Evolutionary conservation across 2,888 invertebrate genomes (phyloP).

Genomic region (Drosophila rellima): DNA sequence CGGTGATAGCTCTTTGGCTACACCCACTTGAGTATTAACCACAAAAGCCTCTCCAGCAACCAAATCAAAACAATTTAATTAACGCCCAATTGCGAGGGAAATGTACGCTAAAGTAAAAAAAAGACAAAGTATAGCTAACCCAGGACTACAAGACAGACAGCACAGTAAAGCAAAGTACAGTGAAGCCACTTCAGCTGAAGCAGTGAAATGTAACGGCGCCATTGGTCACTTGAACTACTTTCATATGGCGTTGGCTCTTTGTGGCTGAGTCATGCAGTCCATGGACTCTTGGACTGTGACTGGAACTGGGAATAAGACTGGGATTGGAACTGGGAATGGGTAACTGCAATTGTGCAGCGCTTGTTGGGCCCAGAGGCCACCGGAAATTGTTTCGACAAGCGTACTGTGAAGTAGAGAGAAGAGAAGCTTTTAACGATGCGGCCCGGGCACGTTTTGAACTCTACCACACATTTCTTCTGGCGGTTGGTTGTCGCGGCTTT

Average conservation of each 20-base stretch:
- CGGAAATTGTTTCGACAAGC: constrained; percentile 63
- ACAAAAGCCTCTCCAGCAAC: constrained; percentile 39
- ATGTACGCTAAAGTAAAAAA: constrained; percentile 2
- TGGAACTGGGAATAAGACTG: constrained; percentile 11
- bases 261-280: constrained; percentile 61
- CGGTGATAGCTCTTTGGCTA: constrained; percentile 24
- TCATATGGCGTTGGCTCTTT: constrained; percentile 39
- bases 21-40: constrained; percentile 53
- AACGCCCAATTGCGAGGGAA: constrained; percentile 62
- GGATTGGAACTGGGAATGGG: constrained; percentile 9
- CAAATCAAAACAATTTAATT: constrained; percentile 77
- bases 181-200: constrained; percentile 58
- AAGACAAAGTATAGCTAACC: neutral
- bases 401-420: constrained; percentile 1
- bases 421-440: constrained; percentile 71
- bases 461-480: constrained; percentile 61
- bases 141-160: constrained; percentile 9
- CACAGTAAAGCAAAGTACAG: constrained; percentile 6
- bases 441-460: constrained; percentile 76
- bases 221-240: constrained; percentile 78
- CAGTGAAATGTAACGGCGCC: constrained; percentile 80
- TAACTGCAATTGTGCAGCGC: constrained; percentile 63
- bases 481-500: constrained; percentile 20
- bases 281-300: constrained; percentile 20
- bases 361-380: constrained; percentile 59